Evolutionary conservation across 2,113 vertebrate genomes (phyloP).

Genomic region (Gila orcuttii): DNA sequence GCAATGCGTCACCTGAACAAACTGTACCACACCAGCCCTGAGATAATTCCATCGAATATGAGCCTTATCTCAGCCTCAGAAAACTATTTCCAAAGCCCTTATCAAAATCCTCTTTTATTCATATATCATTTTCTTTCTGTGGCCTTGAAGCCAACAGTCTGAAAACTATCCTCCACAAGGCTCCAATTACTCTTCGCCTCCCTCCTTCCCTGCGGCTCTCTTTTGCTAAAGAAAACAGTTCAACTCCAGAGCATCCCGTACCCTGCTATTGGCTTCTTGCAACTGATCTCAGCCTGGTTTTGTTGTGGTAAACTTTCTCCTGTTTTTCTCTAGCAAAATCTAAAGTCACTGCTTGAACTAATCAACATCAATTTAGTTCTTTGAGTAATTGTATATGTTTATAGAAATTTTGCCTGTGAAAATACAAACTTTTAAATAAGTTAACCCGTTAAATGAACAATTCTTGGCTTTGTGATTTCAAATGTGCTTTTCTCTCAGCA

Average conservation of each 20-base stretch:
- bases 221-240: constrained; percentile 22
- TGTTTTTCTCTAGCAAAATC: no score
- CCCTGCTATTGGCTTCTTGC: background rate
- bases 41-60: constrained; percentile 49
- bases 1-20: constrained; percentile 36
- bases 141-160: constrained; percentile 32
- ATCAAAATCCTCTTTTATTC: constrained; percentile 54
- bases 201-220: background rate
- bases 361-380: background rate
- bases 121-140: constrained; percentile 58
- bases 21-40: constrained; percentile 39
- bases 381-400: background rate
- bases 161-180: constrained; percentile 39
- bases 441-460: background rate
- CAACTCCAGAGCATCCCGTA: background rate
- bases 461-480: background rate
- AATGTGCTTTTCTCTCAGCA: background rate
- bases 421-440: background rate
- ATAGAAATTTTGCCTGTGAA: background rate
- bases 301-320: background rate
- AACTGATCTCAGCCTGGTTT: background rate
- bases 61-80: constrained; percentile 57
- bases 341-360: background rate
- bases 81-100: constrained; percentile 59
- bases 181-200: constrained; percentile 32